phyloP scores from a whole-genome alignment of 2,888 invertebrate species.

The Calliphora vomitoria region DNA sequence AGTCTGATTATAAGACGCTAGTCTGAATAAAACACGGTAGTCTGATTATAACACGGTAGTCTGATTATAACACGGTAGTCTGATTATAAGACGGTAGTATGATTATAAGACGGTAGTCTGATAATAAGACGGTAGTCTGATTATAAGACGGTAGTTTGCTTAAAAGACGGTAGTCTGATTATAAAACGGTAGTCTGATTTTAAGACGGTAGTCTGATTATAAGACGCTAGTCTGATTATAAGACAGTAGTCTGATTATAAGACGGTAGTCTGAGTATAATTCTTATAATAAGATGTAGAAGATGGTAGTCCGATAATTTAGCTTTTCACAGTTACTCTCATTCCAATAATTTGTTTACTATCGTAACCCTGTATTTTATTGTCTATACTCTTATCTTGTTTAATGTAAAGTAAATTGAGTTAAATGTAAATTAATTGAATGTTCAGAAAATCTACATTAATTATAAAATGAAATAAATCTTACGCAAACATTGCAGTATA shows the following conservation, averaged over 20 bases:
- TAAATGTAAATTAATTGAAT: background rate
- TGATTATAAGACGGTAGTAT: background rate
- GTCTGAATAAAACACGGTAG: background rate
- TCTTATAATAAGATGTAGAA: no score
- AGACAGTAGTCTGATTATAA: no score
- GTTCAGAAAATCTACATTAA: background rate
- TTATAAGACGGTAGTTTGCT: background rate
- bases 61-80: background rate
- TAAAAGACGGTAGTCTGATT: background rate
- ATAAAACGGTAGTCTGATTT: background rate
- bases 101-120: background rate
- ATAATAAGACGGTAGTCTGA: background rate
- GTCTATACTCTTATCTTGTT: no score
- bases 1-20: background rate
- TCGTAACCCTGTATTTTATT: no score
- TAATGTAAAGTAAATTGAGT: no score
- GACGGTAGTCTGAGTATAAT: no score
- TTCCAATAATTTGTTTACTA: no score
- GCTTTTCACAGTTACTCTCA: no score
- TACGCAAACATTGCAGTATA: slow-evolving; percentile 11
- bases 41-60: background rate
- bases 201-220: no score
- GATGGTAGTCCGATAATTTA: no score
- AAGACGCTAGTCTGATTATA: no score
- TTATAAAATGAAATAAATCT: slow-evolving; percentile 43